Evolutionary conservation across 2,888 invertebrate species (phyloP), one percentile per base, ranked within the genome.

Genomic region (Acleris holmiana): DNA sequence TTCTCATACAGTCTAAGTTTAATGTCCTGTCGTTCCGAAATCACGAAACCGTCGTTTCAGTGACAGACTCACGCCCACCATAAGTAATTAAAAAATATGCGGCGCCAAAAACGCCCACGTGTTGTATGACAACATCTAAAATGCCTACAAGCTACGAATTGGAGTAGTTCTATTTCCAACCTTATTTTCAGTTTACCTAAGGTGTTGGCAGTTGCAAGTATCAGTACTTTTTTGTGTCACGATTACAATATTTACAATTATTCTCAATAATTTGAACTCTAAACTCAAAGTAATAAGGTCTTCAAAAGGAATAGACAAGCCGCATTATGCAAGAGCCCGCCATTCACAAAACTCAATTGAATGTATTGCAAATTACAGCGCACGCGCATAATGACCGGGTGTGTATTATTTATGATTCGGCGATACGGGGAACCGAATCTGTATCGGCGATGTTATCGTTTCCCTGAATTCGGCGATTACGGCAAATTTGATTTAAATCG

Each of bases 321-420:
- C 40, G 64, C 63, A 73, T 76, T 74, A 73, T 71, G 72, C 73
- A 73, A 73, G 67, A 64, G 59, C 50, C 66, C 58, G 61, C 73
- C 73, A 75, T 75, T 76, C 75, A 75, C 70, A 68, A 69, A 69
- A 63, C 66, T 61, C 64, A 69, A 67, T 70, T 73, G 71, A 74
- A 74, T 72, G 72, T 69, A 71, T 67, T 71, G 71, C 71, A 76
- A 77, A 77, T 78, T 76, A 75, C 74, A 75, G 56, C 51, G 61
- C 61, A 35, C 54, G 53, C 55, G 67, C 68, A 51, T 62, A 70
- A 67, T 63, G 25, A 58, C 48, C 56, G 61, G 64, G 63, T 58
- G 60, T 61, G 63, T 57, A 59, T 60, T 55, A 65, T 65, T 65
- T 65, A 65, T 55, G 59, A 65, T 65, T 29, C 48, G 21, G 29